Evolutionary conservation across 2,113 vertebrate genomes (phyloP), one percentile per base, ranked within the genome.

Genomic region (Steatornis caripensis): DNA sequence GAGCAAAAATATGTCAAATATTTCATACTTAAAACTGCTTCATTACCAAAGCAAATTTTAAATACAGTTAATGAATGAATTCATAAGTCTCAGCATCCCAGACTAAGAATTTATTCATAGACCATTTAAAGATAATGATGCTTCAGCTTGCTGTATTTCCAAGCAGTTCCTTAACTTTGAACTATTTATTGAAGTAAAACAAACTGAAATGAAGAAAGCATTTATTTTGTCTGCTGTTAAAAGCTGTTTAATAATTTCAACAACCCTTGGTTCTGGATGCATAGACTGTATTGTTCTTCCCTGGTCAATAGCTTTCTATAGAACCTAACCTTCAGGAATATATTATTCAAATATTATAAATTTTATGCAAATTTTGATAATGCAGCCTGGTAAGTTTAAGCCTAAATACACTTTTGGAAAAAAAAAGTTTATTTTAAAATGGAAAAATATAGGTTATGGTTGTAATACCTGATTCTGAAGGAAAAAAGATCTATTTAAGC

Each of bases 11-110:
- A 1, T 37, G 91, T 81, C 51, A 82, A 82, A 65, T 5, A 39
- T 82, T 87, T 93, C 84, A 87, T 64, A 84, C 6, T 51, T 91
- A 81, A 87, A 87, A 55, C 34, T 36, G 22, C 4, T 62, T 92
- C 93, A 88, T 66, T 92, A 87, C 30, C 62, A 70, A 61, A 80
- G 45, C 58, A 83, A 80, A 90, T 90, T 80, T 94, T 92, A 87
- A 32, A 64, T 55, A 55, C 41, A 91, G 51, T 41, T 94, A 95
- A 95, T 87, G 77, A 93, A 90, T 90, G 54, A 64, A 95, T 91
- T 94, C 72, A 84, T 87, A 97, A 74, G 46, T 75, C 37, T 94
- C 69, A 66, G 46, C 32, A 74, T 81, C 72, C 49, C 77, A 89
- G 58, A n/a, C 68, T 41, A 37, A 81, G 89, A 81, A 89, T 74